Base-by-base conservation (phyloP, 2,113 vertebrate genomes). In the Polyodon spathula region DNA sequence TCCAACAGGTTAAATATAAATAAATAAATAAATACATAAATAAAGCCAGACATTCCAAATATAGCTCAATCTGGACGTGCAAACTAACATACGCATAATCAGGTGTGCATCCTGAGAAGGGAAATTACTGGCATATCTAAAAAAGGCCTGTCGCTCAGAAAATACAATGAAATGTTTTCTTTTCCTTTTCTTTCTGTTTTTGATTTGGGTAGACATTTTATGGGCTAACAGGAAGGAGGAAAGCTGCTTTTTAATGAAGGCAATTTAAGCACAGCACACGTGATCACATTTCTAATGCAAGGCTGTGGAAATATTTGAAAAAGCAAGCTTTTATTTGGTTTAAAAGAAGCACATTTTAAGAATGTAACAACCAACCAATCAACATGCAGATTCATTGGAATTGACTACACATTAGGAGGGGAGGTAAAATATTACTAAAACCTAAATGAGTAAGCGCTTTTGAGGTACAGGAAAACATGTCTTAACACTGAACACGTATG, bases 211-310 rank as follows among this genome's bases (percentile, higher is more conserved):
- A 62, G 60, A 68, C 59, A 37, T 60, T 76, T 71, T 68, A 71
- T 62, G 63, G 69, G 69, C 58, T 56, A 60, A 61, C 55, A 52
- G 63, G 69, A 65, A 66, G 50, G 66, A 27, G 42, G 67, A 67
- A 60, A 75, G 67, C 64, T 71, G 65, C 60, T 59, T 40, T 71
- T 63, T 65, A 73, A 67, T 66, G 60, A 70, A 69, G 64, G 66
- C 65, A 58, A 61, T 73, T 78, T 71, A 64, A 71, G 46, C 7
- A 43, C 66, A 40, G 60, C 72, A 78, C 68, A 80, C 80, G 73
- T 62, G 37, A 59, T 66, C 60, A 66, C 59, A 40, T 69, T 75
- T 52, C 61, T 67, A 68, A 62, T 66, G 63, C 75, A 81, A 76
- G 65, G 52, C 80, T 70, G 60, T 62, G 63, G 71, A 74, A 76